These are phyloP conservation scores for Gnathonemus echidnorhynchus DNA, from an alignment of 2,113 vertebrate species.

Conservation along the genomic window DNA sequence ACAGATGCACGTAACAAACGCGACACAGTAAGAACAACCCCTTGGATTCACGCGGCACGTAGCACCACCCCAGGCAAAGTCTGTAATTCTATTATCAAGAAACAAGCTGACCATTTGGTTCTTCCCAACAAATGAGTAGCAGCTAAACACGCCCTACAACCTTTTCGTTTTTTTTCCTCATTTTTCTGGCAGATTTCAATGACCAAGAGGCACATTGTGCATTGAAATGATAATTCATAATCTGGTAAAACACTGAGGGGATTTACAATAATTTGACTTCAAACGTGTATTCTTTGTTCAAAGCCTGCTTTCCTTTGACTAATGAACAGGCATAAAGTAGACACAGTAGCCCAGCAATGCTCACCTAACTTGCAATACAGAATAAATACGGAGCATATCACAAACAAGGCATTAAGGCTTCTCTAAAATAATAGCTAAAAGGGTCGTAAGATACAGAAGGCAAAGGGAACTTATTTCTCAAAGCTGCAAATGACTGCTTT, in stretches of 20 bases:
- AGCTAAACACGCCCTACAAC: slow-evolving; percentile 19
- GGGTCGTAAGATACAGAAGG: not conserved
- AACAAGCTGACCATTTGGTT: not conserved
- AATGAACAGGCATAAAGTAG: slow-evolving; percentile 37
- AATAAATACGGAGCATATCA: not conserved
- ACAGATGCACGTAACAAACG: not conserved
- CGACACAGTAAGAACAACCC: not conserved
- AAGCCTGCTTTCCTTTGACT: slow-evolving; percentile 21
- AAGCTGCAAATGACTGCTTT: not conserved
- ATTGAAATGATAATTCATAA: slow-evolving; percentile 61
- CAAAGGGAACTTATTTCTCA: not conserved
- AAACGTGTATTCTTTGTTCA: slow-evolving; percentile 42
- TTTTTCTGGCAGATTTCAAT: not conserved
- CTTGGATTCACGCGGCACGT: not conserved
- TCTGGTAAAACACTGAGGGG: slow-evolving; percentile 54
- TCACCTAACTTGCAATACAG: not conserved
- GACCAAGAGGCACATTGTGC: slow-evolving; percentile 55
- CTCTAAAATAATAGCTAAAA: not conserved
- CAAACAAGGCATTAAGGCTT: not conserved
- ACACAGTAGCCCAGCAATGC: not conserved
- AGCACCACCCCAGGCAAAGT: not conserved
- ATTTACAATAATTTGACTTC: slow-evolving; percentile 54
- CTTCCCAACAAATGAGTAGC: not conserved
- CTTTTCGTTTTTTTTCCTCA: slow-evolving; percentile 8
- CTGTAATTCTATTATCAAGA: slow-evolving; percentile 15